These are phyloP conservation scores for Cataglyphis cursor DNA, from an alignment of 2,888 invertebrate genomes.

Conservation along the genomic window DNA sequence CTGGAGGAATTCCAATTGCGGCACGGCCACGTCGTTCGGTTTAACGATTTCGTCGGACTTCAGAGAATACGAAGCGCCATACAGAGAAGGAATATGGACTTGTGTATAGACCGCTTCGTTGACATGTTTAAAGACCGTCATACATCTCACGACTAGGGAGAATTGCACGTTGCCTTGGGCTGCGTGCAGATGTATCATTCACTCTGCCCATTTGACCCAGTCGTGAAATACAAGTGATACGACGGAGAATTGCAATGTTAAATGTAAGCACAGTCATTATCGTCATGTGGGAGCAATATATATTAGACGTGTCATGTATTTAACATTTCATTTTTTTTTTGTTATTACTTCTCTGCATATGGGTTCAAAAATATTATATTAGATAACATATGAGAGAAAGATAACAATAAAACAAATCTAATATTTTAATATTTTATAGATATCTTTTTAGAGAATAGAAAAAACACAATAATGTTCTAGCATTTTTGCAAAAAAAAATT, in stretches of 20 bases:
- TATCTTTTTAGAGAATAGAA: not conserved
- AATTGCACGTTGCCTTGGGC: conserved; percentile 45
- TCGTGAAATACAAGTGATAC: conserved; percentile 14
- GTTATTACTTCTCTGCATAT: not conserved
- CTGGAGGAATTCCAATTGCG: conserved; percentile 78
- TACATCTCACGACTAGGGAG: conserved; percentile 33
- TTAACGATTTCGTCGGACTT: conserved; percentile 75
- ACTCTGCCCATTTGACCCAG: conserved; percentile 20
- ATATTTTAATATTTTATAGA: not conserved
- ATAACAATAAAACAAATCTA: not conserved
- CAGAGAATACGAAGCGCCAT: conserved; percentile 44
- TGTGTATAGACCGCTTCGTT: conserved; percentile 44
- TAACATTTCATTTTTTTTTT: not conserved
- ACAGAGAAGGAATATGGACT: conserved; percentile 33
- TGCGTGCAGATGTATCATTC: conserved; percentile 42
- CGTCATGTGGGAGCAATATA: not conserved
- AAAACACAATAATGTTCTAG: not conserved
- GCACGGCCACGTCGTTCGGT: conserved; percentile 72
- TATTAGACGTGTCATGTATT: not conserved
- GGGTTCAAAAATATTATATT: not conserved
- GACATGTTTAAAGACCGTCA: conserved; percentile 48
- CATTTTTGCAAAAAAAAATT: not conserved
- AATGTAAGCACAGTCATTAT: not conserved
- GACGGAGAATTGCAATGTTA: not conserved
- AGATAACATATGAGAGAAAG: not conserved